Evolutionary conservation across 2,113 vertebrate genomes (phyloP).

Genomic region (Cryptoleucopteryx plumbea): DNA sequence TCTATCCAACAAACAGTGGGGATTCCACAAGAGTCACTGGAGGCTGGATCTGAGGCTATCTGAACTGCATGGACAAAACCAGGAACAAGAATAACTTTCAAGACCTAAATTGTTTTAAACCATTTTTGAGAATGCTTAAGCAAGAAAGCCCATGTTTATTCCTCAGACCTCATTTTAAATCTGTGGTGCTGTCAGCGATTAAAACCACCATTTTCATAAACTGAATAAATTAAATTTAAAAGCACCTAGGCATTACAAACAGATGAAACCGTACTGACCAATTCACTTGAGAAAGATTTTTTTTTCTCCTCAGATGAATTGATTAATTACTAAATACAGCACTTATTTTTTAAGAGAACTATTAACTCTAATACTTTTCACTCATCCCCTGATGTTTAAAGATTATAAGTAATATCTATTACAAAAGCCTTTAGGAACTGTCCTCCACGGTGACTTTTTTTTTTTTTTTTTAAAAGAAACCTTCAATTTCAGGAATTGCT

Average conservation of each 20-base stretch:
- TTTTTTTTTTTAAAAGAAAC: not conserved
- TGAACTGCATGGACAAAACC: not conserved
- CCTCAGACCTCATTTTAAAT: not conserved
- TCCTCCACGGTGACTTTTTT: not conserved
- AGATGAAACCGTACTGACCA: not conserved
- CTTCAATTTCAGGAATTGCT: not conserved
- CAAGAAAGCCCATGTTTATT: not conserved
- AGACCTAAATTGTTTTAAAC: not conserved
- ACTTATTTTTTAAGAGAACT: not conserved
- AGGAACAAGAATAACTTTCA: not conserved
- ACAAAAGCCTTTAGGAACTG: not conserved
- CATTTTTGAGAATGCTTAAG: not conserved
- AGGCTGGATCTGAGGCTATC: not conserved
- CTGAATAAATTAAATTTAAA: constrained; percentile 8
- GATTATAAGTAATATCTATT: not conserved
- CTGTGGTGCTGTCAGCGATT: not conserved
- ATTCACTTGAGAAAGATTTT: not conserved
- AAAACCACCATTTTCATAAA: constrained; percentile 11
- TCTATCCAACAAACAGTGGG: not conserved
- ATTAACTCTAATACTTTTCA: not conserved
- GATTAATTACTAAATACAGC: not conserved
- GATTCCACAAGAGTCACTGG: not conserved
- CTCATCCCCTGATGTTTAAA: not conserved
- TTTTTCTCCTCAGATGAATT: not conserved
- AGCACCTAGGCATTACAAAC: not conserved